Evolutionary conservation across 2,888 invertebrate species (phyloP), one percentile per base, ranked within the genome.

Genomic region (Epistrophella euchroma): DNA sequence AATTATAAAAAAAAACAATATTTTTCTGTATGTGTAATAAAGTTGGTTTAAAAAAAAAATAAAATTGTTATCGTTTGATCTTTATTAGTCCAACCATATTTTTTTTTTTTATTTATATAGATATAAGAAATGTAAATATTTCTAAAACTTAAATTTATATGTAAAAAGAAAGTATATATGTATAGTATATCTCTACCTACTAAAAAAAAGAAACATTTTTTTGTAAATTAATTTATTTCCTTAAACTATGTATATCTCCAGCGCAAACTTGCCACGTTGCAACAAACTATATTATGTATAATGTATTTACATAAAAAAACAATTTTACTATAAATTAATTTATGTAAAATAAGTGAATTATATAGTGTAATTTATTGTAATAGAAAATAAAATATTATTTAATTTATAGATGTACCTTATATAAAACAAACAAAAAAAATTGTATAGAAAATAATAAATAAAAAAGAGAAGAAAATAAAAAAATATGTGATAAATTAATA

Each of bases 321-420:
- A 50, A 50, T 52, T 32, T 52, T 52, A n/a, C 19, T 68, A 15
- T 28, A 60, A 66, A 58, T 40, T 58, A 72, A 72, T 66, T 56
- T 43, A 60, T 84, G 75, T 80, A 75, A 56, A 74, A 79, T 47
- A 62, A 60, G n/a, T 70, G 77, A 77, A 71, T 32, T 56, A 55
- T 86, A 86, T 86, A 86, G 86, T 52, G 32, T 86, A 86, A 86
- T 86, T 86, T 86, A 86, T 86, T 86, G 77, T 64, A 77, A 45
- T 76, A 62, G 52, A 55, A 68, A 68, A 73, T 66, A 73, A 50
- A 64, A 75, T 64, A 82, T 77, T 77, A 71, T 58, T 74, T 86
- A 86, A 86, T 82, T 86, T 86, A 86, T 86, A 86, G 82, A 82
- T 86, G 86, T 86, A 86, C 86, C 86, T 86, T 86, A 78, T 82